Conservation (phyloP, 2,797 vertebrate species). For the Chanos chanos region DNA sequence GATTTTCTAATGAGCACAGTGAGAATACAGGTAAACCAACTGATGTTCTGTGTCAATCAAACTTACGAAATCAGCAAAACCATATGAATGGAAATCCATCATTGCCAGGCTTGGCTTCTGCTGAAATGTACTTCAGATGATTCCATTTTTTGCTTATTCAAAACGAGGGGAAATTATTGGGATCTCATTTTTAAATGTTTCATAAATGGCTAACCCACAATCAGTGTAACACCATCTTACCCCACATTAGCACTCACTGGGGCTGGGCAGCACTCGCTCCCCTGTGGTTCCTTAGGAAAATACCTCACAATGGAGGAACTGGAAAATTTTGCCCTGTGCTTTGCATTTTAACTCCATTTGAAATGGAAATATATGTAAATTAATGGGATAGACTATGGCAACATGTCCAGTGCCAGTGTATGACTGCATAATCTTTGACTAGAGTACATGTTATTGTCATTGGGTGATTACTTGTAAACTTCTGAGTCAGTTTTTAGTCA, state of each 20-base stretch:
- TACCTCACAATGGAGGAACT: slow-evolving; percentile 44
- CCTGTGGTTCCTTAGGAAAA: slow-evolving; percentile 48
- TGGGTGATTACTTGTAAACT: slow-evolving; percentile 33
- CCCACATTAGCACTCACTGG: background rate
- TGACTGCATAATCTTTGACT: slow-evolving; percentile 22
- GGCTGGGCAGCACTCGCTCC: slow-evolving; percentile 24
- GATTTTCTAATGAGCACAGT: too few relatives aligned
- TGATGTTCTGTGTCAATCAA: too few relatives aligned
- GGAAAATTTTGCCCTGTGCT: slow-evolving; percentile 48
- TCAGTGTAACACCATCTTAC: too few relatives aligned
- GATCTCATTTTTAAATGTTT: too few relatives aligned
- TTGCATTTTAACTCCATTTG: slow-evolving; percentile 67
- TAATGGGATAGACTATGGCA: slow-evolving; percentile 59
- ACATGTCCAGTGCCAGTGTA: slow-evolving; percentile 45
- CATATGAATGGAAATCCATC: too few relatives aligned
- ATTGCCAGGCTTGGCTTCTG: too few relatives aligned
- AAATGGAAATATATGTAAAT: slow-evolving; percentile 77
- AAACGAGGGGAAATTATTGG: too few relatives aligned
- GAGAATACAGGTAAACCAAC: too few relatives aligned
- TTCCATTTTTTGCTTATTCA: too few relatives aligned
- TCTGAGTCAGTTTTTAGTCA: slow-evolving; percentile 32
- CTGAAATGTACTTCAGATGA: too few relatives aligned
- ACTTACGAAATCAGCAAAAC: too few relatives aligned
- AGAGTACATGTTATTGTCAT: slow-evolving; percentile 40
- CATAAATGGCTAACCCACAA: too few relatives aligned